Evolutionary conservation across 2,888 invertebrate species (phyloP).

Genomic region (Drosophila siamana): DNA sequence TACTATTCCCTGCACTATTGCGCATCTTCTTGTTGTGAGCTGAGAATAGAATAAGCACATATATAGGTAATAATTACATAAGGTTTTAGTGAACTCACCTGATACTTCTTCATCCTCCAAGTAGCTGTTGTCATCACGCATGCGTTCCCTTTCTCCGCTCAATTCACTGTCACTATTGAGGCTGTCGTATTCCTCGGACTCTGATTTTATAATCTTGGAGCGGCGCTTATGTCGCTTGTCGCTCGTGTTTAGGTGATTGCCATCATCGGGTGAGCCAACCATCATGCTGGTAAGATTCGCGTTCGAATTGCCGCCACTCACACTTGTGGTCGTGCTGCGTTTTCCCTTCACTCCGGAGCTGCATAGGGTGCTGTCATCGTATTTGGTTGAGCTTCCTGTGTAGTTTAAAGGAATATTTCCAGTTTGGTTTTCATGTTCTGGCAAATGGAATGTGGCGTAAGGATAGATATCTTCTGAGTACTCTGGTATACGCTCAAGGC

Average conservation of each 20-base stretch:
- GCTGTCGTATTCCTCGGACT: slow-evolving; percentile 87
- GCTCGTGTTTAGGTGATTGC: slow-evolving; percentile 66
- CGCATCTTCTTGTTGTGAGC: slow-evolving; percentile 84
- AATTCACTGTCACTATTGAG: slow-evolving; percentile 87
- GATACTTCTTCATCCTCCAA: slow-evolving; percentile 85
- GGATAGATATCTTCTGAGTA: slow-evolving; percentile 88
- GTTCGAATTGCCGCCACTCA: slow-evolving; percentile 57
- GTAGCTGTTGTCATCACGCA: slow-evolving; percentile 86
- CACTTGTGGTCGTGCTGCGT: slow-evolving; percentile 64
- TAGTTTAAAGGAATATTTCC: slow-evolving; percentile 85
- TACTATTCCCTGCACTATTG: slow-evolving; percentile 80
- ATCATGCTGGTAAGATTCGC: slow-evolving; percentile 58
- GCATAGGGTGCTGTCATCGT: slow-evolving; percentile 76
- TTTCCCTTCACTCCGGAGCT: slow-evolving; percentile 74
- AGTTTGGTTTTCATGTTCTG: slow-evolving; percentile 87
- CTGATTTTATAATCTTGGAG: slow-evolving; percentile 87
- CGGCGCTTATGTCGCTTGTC: slow-evolving; percentile 86
- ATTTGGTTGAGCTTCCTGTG: slow-evolving; percentile 77
- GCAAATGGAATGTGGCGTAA: slow-evolving; percentile 88
- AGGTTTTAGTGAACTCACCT: slow-evolving; percentile 40
- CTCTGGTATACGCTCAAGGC: slow-evolving; percentile 87
- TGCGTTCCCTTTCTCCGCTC: slow-evolving; percentile 83
- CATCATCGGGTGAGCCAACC: slow-evolving; percentile 60
- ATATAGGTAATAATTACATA: not conserved
- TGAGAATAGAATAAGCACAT: slow-evolving; percentile 12